phyloP scores from a whole-genome alignment of 2,888 invertebrate genomes.

The Tachina lurida region DNA sequence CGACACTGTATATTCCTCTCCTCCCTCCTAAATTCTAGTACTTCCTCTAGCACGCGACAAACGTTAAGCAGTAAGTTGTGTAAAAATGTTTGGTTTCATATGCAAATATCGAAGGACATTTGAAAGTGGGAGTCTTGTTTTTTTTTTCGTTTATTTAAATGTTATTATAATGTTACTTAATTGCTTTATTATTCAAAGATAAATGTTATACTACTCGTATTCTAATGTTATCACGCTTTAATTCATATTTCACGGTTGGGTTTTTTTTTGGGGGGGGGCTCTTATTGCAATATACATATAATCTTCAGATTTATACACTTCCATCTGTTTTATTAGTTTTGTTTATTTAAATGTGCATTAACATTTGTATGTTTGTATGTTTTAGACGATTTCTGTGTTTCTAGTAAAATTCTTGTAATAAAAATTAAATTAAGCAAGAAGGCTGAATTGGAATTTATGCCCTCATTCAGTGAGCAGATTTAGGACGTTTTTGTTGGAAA shows the following conservation, averaged over 20 bases:
- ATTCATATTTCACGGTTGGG: neutral
- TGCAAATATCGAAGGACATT: slow-evolving; percentile 4
- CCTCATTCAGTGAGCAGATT: no score
- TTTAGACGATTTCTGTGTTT: no score
- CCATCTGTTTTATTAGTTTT: neutral
- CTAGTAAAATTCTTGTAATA: no score
- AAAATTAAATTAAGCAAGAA: no score
- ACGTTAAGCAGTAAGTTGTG: neutral
- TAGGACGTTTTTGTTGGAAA: no score
- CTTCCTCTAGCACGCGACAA: neutral
- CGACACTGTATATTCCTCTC: no score
- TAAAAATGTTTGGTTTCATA: neutral
- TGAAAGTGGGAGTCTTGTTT: neutral
- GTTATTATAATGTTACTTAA: slow-evolving; percentile 9
- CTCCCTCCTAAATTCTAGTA: neutral
- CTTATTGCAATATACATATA: no score
- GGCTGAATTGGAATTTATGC: no score
- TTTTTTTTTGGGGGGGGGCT: no score
- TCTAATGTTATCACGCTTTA: slow-evolving; percentile 18
- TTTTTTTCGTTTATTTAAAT: neutral
- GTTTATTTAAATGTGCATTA: slow-evolving; percentile 36
- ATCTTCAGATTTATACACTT: neutral
- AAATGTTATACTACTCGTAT: neutral
- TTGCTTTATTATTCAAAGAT: slow-evolving; percentile 35
- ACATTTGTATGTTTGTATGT: neutral